Percentiles rank a stretch among this genome's conserved stretches.
Conservation (phyloP, 2,888 invertebrate species). For the Platerodrilus igneus region DNA sequence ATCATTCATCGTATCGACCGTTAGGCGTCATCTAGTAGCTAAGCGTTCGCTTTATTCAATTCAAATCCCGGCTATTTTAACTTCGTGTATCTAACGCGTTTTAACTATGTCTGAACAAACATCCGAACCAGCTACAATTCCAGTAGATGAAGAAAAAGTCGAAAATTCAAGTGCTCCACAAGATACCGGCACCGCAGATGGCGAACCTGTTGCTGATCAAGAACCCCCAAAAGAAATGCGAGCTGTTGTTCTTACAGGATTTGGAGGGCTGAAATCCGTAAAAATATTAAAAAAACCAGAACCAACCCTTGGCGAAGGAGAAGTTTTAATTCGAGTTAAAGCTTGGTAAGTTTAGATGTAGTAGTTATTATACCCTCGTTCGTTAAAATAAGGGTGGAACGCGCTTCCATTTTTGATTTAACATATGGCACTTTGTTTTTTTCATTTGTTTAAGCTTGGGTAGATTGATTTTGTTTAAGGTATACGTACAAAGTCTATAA, state of each 20-base stretch:
- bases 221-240: slow-evolving; percentile 77
- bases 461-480: no score
- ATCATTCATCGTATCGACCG: no score
- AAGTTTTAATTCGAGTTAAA: slow-evolving; percentile 78
- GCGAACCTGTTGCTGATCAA: slow-evolving; percentile 40
- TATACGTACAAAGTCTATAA: no score
- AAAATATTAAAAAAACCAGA: slow-evolving; percentile 79
- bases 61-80: slow-evolving; percentile 24
- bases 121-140: slow-evolving; percentile 29
- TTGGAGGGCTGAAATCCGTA: slow-evolving; percentile 80
- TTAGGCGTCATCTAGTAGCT: no score
- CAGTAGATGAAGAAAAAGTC: slow-evolving; percentile 35
- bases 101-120: slow-evolving; percentile 40
- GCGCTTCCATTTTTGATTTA: no score
- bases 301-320: slow-evolving; percentile 64
- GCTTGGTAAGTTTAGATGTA: slow-evolving; percentile 67
- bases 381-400: no score
- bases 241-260: slow-evolving; percentile 77
- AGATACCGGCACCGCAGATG: slow-evolving; percentile 49
- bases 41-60: slow-evolving; percentile 7
- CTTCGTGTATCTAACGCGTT: slow-evolving; percentile 21
- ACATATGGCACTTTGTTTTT: no score
- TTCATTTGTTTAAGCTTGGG: no score
- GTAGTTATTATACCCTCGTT: no score
- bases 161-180: slow-evolving; percentile 33